Evolutionary conservation across 2,797 vertebrate species (phyloP).

Genomic region (Pygocentrus nattereri): DNA sequence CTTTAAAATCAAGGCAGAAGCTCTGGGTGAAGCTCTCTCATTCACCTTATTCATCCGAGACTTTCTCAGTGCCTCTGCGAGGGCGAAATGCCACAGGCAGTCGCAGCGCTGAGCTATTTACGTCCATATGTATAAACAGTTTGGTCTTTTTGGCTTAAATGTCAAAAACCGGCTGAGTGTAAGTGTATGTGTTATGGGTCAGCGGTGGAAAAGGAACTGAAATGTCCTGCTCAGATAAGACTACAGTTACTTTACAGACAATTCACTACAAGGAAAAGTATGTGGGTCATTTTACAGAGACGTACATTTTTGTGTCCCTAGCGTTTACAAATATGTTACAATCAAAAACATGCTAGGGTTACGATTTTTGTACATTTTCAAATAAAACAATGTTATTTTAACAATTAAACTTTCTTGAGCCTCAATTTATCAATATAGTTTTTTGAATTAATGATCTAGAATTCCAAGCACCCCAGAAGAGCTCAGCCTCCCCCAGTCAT

Average conservation of each 20-base stretch:
- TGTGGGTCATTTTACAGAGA: too few relatives aligned
- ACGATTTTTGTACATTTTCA: too few relatives aligned
- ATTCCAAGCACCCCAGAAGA: too few relatives aligned
- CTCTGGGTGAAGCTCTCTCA: constrained; percentile 22
- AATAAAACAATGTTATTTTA: too few relatives aligned
- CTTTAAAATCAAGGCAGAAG: constrained; percentile 13
- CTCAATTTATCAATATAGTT: too few relatives aligned
- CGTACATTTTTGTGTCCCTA: too few relatives aligned
- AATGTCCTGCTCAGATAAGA: neutral
- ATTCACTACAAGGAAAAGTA: too few relatives aligned
- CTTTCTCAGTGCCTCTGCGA: neutral
- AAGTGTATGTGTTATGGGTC: neutral
- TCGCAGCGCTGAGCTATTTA: neutral
- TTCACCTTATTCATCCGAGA: neutral
- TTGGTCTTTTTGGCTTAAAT: neutral
- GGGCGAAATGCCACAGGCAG: neutral
- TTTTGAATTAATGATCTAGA: too few relatives aligned
- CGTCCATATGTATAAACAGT: neutral
- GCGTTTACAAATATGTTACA: too few relatives aligned
- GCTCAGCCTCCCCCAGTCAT: too few relatives aligned
- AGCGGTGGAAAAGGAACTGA: neutral
- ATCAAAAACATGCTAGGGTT: too few relatives aligned
- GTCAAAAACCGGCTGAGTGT: neutral
- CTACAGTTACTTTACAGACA: neutral
- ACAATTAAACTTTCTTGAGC: too few relatives aligned